Percentiles rank a stretch among this genome's conserved stretches.
Evolutionary conservation across 2,888 invertebrate genomes (phyloP).

Genomic region (Sphinx pinastri): DNA sequence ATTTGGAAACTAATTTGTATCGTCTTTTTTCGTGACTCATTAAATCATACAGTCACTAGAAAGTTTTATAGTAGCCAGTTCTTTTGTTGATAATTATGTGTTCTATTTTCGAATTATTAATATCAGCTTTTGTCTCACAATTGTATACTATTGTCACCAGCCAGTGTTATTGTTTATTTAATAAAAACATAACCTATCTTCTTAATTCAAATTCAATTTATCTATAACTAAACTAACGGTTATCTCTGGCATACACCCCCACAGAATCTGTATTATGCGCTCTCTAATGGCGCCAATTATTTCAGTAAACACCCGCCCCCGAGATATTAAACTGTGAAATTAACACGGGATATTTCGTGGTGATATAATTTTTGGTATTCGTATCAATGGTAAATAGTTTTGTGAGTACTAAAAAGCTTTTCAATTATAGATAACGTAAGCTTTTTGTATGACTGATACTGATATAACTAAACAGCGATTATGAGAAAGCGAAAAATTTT

Average conservation of each 20-base stretch:
- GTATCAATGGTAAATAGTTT: neutral
- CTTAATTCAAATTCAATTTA: neutral
- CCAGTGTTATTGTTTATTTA: too few relatives aligned
- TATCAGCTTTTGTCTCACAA: too few relatives aligned
- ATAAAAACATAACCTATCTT: neutral
- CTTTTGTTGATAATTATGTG: neutral
- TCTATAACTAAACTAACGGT: neutral
- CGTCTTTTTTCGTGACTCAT: neutral
- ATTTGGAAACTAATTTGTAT: neutral
- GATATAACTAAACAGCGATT: neutral
- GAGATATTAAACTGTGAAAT: conserved; percentile 42
- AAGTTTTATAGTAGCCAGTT: neutral
- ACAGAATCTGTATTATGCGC: conserved; percentile 12
- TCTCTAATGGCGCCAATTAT: conserved; percentile 44
- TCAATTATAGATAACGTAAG: too few relatives aligned
- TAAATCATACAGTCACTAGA: neutral
- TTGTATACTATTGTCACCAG: too few relatives aligned
- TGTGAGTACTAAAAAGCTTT: neutral
- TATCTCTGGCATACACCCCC: conserved; percentile 13
- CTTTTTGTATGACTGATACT: too few relatives aligned
- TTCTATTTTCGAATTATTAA: neutral
- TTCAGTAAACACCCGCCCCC: conserved; percentile 43
- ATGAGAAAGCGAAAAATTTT: neutral
- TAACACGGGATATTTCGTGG: conserved; percentile 38
- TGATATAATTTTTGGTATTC: conserved; percentile 1